Conservation (phyloP, 2,113 vertebrate genomes). For the Microtus richardsoni region DNA sequence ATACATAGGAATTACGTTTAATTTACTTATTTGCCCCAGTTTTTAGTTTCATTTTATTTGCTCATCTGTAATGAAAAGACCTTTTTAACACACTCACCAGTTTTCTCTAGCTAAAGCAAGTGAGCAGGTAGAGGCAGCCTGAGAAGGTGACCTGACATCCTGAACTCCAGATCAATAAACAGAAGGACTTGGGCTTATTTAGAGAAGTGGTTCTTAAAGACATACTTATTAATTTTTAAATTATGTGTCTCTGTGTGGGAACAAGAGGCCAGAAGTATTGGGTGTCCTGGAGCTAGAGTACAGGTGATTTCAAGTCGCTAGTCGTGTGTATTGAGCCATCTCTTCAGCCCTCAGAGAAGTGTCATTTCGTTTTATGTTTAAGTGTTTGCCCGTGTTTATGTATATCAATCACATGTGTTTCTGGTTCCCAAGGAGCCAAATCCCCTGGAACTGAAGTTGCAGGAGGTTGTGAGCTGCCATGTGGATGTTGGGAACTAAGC, state of each 20-base stretch:
- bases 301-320: neutral
- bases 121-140: neutral
- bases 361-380: neutral
- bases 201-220: conserved; percentile 21
- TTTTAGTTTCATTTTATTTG: neutral
- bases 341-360: neutral
- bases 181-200: neutral
- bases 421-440: neutral
- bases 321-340: neutral
- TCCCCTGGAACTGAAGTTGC: neutral
- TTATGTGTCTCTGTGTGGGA: neutral
- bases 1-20: neutral
- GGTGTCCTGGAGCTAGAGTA: neutral
- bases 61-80: conserved; percentile 6
- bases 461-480: neutral
- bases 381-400: neutral
- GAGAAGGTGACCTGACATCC: neutral
- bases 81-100: neutral
- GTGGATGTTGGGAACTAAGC: neutral
- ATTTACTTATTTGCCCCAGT: neutral
- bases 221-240: neutral
- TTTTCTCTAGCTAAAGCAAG: neutral
- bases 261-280: neutral
- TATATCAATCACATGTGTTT: neutral
- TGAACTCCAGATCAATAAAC: neutral